Evolutionary conservation across 2,797 vertebrate genomes (phyloP), one percentile per base, ranked within the genome.

Genomic region (Chloroceryle inda): DNA sequence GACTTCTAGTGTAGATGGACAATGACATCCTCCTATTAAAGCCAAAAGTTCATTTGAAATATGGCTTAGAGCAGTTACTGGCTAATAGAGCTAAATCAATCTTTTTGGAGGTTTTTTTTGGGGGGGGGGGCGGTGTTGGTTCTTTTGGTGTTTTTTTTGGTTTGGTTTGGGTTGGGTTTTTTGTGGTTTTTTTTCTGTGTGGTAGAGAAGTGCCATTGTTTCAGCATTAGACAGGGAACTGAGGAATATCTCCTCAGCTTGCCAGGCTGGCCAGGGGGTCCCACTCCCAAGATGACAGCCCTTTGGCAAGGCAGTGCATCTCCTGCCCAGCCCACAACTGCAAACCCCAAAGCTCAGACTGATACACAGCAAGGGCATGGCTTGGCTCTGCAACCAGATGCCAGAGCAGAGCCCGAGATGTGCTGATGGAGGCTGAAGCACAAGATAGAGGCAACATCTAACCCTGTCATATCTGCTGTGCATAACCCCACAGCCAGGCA

Each of bases 381-480:
- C 27, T 59, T 71, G 56, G 29, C 33, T 67, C 47, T 88, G 52
- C 31, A 42, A 14, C 31, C 37, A 1, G 1, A 16, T 47, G 27
- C 10, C 64, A 22, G 76, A 45, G 72, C 3, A 1, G 33, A 56
- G 27, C 26, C 66, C 26, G 58, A 62, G 16, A 16, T 2, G 1
- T 45, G 58, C 58, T 0, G 0, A 31, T 9, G 33, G 83, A 89
- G 40, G 45, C 63, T 80, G 83, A 83, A 88, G 80, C 47, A 63
- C 35, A 83, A 71, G 37, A 31, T 8, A 29, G 38, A 63, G 33
- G 24, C 31, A 15, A 10, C 21, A 49, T 31, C 31, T 71, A 89
- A 95, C 18, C 40, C 76, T 58, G 21, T 90, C 83, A 61, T 0
- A 0, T 52, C 56, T 7, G 9, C 40, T 0, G 0, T 45, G 50